A percentile compares a stretch with the other conserved stretches of the same genome.
Conservation (phyloP, 1,140 invertebrate species). For the Drosophila obscura region DNA sequence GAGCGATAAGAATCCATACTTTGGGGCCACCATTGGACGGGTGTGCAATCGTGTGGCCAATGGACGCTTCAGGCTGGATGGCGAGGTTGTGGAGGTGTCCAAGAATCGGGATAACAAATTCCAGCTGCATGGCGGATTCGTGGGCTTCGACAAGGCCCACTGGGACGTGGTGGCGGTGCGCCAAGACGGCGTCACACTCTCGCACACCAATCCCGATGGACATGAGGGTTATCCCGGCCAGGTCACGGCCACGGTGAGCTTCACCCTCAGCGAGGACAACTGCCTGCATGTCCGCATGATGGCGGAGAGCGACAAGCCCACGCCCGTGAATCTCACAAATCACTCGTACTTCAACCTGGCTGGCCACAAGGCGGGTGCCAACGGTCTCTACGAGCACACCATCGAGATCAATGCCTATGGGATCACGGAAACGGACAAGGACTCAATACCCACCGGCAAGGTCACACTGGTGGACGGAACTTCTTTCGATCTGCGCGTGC, state of each 20-base stretch:
- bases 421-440: conserved; percentile 89
- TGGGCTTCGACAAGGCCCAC: conserved; percentile 93
- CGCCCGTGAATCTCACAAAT: conserved; percentile 95
- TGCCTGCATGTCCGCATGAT: conserved; percentile 89
- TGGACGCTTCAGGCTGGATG: conserved; percentile 89
- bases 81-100: conserved; percentile 88
- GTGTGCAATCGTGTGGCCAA: conserved; percentile 93
- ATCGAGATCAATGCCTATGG: conserved; percentile 90
- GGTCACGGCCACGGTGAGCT: conserved; percentile 88
- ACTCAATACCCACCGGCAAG: conserved; percentile 92
- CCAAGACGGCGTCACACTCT: conserved; percentile 85
- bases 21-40: conserved; percentile 94
- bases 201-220: conserved; percentile 89
- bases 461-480: conserved; percentile 88
- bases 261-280: conserved; percentile 89
- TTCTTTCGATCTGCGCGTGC: conserved; percentile 88
- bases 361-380: conserved; percentile 87
- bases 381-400: conserved; percentile 89
- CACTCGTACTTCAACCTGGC: conserved; percentile 97
- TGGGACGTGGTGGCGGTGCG: conserved; percentile 84
- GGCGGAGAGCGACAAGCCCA: conserved; percentile 90
- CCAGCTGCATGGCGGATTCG: conserved; percentile 93
- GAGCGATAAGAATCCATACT: conserved; percentile 88
- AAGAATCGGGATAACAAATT: conserved; percentile 89
- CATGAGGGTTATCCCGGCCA: conserved; percentile 96